phyloP scores from a whole-genome alignment of 2,113 vertebrate species.

The Copsychus sechellarum region DNA sequence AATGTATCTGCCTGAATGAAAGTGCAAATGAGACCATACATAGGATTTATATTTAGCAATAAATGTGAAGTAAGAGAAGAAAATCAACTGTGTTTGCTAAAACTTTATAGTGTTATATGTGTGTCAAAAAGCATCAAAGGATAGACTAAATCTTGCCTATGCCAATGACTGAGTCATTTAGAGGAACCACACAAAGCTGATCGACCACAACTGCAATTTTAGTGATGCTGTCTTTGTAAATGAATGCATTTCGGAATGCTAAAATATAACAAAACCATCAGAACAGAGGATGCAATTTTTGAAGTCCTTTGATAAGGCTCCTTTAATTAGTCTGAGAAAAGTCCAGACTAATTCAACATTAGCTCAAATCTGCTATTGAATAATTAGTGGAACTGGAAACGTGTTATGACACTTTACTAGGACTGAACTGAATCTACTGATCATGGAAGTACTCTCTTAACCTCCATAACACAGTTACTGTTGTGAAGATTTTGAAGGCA shows the following conservation, averaged over 20 bases:
- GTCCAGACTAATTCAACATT: neutral
- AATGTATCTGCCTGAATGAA: neutral
- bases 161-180: neutral
- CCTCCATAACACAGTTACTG: rapidly evolving
- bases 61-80: neutral
- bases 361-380: neutral
- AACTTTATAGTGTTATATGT: neutral
- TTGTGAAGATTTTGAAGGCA: neutral
- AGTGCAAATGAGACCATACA: neutral
- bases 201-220: neutral
- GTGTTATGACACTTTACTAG: neutral
- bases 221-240: neutral
- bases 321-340: neutral
- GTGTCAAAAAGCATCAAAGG: neutral
- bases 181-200: neutral
- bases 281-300: neutral
- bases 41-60: neutral
- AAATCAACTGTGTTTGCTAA: neutral
- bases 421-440: neutral
- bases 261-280: neutral
- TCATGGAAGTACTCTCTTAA: neutral
- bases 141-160: neutral
- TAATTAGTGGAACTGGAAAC: neutral
- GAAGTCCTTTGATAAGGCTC: neutral
- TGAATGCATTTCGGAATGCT: neutral